Evolutionary conservation across 1,140 invertebrate genomes (phyloP).

Genomic region (Drosophila prosaltans): DNA sequence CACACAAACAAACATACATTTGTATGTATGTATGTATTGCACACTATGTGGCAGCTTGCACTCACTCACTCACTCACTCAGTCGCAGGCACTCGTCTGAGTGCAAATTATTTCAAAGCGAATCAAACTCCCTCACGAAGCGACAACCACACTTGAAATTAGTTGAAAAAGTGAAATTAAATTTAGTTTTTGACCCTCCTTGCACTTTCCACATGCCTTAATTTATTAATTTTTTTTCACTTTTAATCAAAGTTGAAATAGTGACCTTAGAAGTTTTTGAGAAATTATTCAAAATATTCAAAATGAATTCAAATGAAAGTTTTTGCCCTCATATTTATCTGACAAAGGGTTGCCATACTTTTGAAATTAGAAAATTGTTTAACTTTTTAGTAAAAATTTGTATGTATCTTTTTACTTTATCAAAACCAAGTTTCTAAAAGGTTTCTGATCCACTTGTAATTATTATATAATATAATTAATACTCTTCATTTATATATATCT

Average conservation of each 20-base stretch:
- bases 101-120: constrained; percentile 13
- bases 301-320: too few species aligned
- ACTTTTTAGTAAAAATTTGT: too few species aligned
- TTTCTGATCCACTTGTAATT: too few species aligned
- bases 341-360: too few species aligned
- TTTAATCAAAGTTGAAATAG: too few species aligned
- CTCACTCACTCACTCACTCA: not conserved
- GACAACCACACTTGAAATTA: constrained; percentile 16
- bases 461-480: too few species aligned
- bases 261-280: not conserved
- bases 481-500: too few species aligned
- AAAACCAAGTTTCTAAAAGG: too few species aligned
- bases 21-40: too few species aligned
- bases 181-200: not conserved
- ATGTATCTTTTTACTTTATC: too few species aligned
- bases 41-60: constrained; percentile 16
- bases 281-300: not conserved
- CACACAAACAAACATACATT: not conserved
- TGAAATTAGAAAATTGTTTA: too few species aligned
- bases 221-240: not conserved
- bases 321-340: too few species aligned
- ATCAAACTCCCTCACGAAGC: constrained; percentile 1
- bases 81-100: constrained; percentile 15
- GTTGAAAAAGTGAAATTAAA: constrained; percentile 11
- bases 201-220: not conserved